A percentile compares a stretch with the other conserved stretches of the same genome.
Conservation (phyloP, 1,140 invertebrate species). For the Xylocopa sonorina region DNA sequence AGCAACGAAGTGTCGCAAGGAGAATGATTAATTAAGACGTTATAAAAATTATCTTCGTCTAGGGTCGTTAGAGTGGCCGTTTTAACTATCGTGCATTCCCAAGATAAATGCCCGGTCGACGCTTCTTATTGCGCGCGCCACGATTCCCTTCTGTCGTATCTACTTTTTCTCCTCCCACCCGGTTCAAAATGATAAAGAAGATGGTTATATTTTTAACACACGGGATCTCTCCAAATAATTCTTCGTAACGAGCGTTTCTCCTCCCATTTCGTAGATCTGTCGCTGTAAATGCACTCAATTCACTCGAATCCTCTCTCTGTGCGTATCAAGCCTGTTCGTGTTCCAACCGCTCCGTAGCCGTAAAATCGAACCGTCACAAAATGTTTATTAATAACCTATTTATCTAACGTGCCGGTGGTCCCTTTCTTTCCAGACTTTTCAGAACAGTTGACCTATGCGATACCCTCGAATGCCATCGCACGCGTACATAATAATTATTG, state of each 20-base stretch:
- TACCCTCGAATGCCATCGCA: conserved; percentile 60
- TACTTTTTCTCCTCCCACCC: neutral
- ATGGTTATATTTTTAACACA: conserved; percentile 11
- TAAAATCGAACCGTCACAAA: conserved; percentile 33
- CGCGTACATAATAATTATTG: conserved; percentile 1
- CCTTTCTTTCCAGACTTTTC: conserved; percentile 59
- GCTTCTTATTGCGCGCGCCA: neutral
- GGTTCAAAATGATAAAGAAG: neutral
- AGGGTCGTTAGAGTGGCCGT: conserved; percentile 32
- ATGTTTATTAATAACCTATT: conserved; percentile 64
- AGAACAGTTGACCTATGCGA: conserved; percentile 56
- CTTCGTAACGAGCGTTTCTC: neutral
- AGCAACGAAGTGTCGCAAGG: conserved; percentile 17
- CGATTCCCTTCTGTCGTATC: neutral
- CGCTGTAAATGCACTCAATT: neutral
- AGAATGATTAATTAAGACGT: conserved; percentile 42
- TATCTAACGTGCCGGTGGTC: conserved; percentile 51
- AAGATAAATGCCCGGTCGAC: conserved; percentile 6
- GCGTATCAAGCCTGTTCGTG: neutral
- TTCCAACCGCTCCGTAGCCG: neutral
- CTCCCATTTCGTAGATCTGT: neutral
- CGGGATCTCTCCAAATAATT: neutral
- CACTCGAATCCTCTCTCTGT: too few relatives aligned
- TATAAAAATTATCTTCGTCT: conserved; percentile 38
- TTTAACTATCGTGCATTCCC: conserved; percentile 3